A percentile compares a stretch with the other conserved stretches of the same genome.
Evolutionary conservation across 2,888 invertebrate genomes (phyloP).

Genomic region (Orchestes rusci): DNA sequence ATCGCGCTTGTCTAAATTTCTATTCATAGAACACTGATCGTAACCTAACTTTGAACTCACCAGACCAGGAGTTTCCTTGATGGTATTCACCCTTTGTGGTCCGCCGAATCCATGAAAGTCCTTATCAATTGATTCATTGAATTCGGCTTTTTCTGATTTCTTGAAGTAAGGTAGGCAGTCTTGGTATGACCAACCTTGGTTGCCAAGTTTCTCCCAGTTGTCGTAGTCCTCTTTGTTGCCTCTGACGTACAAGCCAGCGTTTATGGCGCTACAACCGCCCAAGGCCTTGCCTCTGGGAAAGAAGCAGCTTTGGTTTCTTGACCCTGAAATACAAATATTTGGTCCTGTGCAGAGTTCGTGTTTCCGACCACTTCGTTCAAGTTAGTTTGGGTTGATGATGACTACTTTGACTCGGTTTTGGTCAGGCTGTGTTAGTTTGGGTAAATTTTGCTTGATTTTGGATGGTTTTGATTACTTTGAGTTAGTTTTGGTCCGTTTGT

Average conservation of each 20-base stretch:
- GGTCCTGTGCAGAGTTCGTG: no score
- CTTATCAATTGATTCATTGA: not conserved
- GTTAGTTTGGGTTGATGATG: no score
- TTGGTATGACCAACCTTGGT: slow-evolving; percentile 5
- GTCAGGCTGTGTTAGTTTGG: no score
- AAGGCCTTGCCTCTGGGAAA: slow-evolving; percentile 9
- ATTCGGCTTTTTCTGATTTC: slow-evolving; percentile 6
- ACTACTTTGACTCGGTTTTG: no score
- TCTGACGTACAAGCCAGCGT: slow-evolving; percentile 9
- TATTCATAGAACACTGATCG: no score
- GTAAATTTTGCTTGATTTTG: no score
- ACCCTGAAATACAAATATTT: no score
- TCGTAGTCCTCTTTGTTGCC: slow-evolving; percentile 6
- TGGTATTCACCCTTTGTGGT: slow-evolving; percentile 3
- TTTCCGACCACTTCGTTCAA: no score
- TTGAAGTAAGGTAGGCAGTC: slow-evolving; percentile 9
- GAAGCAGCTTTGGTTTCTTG: not conserved
- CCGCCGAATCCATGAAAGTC: slow-evolving; percentile 8
- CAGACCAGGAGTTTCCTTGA: slow-evolving; percentile 7
- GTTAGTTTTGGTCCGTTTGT: no score
- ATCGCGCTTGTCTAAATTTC: slow-evolving; percentile 10
- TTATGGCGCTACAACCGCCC: slow-evolving; percentile 8
- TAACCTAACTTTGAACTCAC: no score
- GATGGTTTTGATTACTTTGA: no score
- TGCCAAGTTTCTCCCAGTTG: slow-evolving; percentile 1